These are phyloP conservation scores for Seison nebaliae DNA, from an alignment of 1,140 invertebrate genomes.

Conservation along the genomic window DNA sequence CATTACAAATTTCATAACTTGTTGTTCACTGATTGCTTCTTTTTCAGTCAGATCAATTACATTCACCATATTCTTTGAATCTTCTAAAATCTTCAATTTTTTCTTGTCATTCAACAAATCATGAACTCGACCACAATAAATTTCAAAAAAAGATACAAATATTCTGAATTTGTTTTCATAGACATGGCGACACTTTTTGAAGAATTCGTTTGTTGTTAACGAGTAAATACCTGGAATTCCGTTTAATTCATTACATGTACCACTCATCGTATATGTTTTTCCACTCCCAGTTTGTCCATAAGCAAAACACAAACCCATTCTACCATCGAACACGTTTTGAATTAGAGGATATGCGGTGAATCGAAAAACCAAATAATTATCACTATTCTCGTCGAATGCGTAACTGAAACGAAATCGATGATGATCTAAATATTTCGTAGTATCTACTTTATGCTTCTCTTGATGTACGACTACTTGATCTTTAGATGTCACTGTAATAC, in stretches of 20 bases:
- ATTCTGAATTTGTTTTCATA: conserved; percentile 53
- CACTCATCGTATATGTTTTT: conserved; percentile 14
- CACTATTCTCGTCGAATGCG: conserved; percentile 77
- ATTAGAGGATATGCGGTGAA: conserved; percentile 49
- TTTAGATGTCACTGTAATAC: conserved; percentile 76
- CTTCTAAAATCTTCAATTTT: conserved; percentile 51
- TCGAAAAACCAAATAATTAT: conserved; percentile 83
- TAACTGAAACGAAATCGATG: conserved; percentile 93
- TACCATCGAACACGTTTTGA: conserved; percentile 10
- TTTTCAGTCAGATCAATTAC: conserved; percentile 24
- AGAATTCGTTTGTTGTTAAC: conserved; percentile 60
- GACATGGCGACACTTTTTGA: conserved; percentile 46
- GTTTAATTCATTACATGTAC: conserved; percentile 18
- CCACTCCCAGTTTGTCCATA: conserved; percentile 14
- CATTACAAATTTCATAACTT: conserved; percentile 18
- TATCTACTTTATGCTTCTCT: conserved; percentile 81
- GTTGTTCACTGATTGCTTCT: conserved; percentile 18
- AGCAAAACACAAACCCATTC: conserved; percentile 13
- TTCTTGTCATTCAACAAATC: conserved; percentile 76
- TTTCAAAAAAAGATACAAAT: conserved; percentile 74
- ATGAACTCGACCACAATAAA: conserved; percentile 83
- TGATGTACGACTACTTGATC: conserved; percentile 85
- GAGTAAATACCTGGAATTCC: conserved; percentile 32
- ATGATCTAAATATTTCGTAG: conserved; percentile 92
- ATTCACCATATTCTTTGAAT: conserved; percentile 22